A percentile compares a stretch with the other conserved stretches of the same genome.
These are phyloP conservation scores for Hiodon alosoides DNA, from an alignment of 2,113 vertebrate species.

Conservation along the genomic window DNA sequence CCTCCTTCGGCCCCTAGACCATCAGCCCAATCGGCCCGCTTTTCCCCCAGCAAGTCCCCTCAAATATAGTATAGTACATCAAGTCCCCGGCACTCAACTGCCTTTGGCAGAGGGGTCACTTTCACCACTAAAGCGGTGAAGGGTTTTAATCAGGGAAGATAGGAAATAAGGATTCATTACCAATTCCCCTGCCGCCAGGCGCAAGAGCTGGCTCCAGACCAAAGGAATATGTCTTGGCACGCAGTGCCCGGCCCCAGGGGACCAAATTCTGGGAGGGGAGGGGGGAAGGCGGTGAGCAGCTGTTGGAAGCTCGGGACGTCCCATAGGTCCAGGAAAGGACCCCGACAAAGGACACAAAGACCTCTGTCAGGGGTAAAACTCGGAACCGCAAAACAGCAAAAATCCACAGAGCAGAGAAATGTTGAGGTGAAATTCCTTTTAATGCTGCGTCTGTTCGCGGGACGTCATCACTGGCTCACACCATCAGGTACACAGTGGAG, in stretches of 20 bases:
- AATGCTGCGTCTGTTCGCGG: background rate
- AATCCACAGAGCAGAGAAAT: constrained; percentile 4
- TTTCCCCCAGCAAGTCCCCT: background rate
- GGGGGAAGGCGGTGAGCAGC: constrained; percentile 27
- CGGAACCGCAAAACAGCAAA: constrained; percentile 26
- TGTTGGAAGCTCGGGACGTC: constrained; percentile 34
- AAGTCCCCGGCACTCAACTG: constrained; percentile 9
- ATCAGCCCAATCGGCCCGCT: too few relatives aligned
- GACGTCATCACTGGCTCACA: constrained; percentile 17
- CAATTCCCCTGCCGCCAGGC: constrained; percentile 16
- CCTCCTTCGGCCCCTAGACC: background rate
- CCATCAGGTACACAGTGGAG: background rate
- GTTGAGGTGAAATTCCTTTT: background rate
- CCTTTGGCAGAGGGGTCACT: constrained; percentile 28
- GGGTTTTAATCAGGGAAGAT: constrained; percentile 22
- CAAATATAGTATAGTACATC: constrained; percentile 1
- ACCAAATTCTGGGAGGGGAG: too few relatives aligned
- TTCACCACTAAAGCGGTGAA: constrained; percentile 20
- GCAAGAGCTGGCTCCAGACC: constrained; percentile 39
- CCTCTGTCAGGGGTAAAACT: constrained; percentile 10
- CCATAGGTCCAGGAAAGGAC: constrained; percentile 25
- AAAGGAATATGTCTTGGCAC: constrained; percentile 35
- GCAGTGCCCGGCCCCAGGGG: constrained; percentile 28
- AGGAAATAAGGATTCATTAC: constrained; percentile 28
- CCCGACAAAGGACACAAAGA: constrained; percentile 11